Base-by-base conservation (phyloP, 1,140 invertebrate genomes). In the Drosophila willistoni region DNA sequence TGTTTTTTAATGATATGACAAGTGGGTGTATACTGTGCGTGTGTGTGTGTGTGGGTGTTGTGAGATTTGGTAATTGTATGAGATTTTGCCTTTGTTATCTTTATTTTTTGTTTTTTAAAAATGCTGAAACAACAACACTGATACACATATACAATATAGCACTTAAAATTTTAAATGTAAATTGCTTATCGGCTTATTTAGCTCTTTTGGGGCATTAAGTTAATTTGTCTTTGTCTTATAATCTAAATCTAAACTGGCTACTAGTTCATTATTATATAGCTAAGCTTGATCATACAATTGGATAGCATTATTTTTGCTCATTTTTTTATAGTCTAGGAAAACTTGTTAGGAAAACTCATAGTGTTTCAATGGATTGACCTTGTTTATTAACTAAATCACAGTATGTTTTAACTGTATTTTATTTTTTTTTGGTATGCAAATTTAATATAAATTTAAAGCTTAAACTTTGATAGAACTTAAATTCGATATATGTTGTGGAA, bases 311-410 rank as follows among this genome's bases (percentile, higher is more conserved):
- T 22, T 22, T 22, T 22, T 22, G 19, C 19, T 2, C n/a, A n/a
- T n/a, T 22, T 1, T 1, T 22, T 1, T 22, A 22, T 29, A 29
- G 0, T 29, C 6, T 29, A 29, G 29, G 29, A 29, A 13, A 36
- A 44, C 12, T n/a, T 39, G 13, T 33, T 10, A 51, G 68, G 55
- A 77, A 71, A 77, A 77, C 73, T 63, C 44, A 57, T 71, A 47
- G 63, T 66, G 57, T 61, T 44, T n/a, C 10, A 77, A 60, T 33
- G 19, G 44, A 17, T 51, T 51, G 42, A 70, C 66, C 64, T 19
- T 56, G 57, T 36, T 73, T 77, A 77, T 62, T 51, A 77, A 77
- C 73, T 77, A 77, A 77, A 77, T 77, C 75, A 77, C 75, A 77
- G 74, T 71, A 34, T 64, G 62, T 64, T 64, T 64, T 22, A 77